Evolutionary conservation across 64 coral and sea anemone genomes (phyloP).

Genomic region (Trachythela sp.): DNA sequence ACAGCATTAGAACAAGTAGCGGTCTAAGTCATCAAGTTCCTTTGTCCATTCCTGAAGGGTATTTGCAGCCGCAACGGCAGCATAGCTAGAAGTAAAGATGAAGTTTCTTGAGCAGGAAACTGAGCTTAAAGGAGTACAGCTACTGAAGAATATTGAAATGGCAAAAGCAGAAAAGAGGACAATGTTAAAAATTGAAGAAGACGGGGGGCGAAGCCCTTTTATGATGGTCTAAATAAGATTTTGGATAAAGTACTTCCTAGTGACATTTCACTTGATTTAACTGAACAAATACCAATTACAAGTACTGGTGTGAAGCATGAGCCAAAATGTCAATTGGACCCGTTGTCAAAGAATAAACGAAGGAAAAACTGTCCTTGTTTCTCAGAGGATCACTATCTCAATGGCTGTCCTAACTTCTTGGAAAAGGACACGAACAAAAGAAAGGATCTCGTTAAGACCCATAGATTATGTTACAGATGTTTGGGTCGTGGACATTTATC

Average conservation of each 20-base stretch:
- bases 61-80: constrained; percentile 32
- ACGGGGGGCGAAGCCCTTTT: neutral
- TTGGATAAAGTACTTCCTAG: too few species aligned
- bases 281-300: too few species aligned
- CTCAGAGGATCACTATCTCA: neutral
- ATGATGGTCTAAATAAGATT: too few species aligned
- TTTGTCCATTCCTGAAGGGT: constrained; percentile 3
- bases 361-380: neutral
- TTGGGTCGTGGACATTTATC: neutral
- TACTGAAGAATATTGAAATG: constrained; percentile 48
- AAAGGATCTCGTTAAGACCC: neutral
- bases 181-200: constrained; percentile 27
- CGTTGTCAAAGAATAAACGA: neutral
- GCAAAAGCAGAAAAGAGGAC: constrained; percentile 47
- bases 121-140: constrained; percentile 30
- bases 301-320: neutral
- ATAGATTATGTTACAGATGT: neutral
- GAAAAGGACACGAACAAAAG: neutral
- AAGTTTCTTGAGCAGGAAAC: constrained; percentile 54
- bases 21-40: too few species aligned
- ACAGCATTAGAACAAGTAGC: too few species aligned
- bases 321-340: neutral
- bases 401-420: neutral
- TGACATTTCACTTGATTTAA: too few species aligned
- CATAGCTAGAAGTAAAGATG: constrained; percentile 40